A percentile compares a stretch with the other conserved stretches of the same genome.
These are phyloP conservation scores for Polyommatus icarus DNA, from an alignment of 2,888 invertebrate genomes.

Conservation along the genomic window DNA sequence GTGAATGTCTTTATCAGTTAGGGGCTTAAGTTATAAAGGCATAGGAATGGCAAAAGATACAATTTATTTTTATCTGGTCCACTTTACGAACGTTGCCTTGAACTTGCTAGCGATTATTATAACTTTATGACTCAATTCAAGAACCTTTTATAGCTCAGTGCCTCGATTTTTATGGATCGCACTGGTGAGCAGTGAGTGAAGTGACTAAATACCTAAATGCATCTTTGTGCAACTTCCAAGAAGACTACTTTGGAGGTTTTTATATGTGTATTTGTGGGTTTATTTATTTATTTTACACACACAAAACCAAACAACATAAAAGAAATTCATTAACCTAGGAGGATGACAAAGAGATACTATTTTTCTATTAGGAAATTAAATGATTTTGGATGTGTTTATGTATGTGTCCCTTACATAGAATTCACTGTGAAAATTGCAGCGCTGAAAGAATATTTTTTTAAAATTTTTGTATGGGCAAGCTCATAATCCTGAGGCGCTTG, in stretches of 20 bases:
- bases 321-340: too few relatives aligned
- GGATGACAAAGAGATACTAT: too few relatives aligned
- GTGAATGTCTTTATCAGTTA: background rate
- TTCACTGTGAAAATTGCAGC: too few relatives aligned
- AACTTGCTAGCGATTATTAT: background rate
- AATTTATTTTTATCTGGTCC: background rate
- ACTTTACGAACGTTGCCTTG: background rate
- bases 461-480: too few relatives aligned
- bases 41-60: background rate
- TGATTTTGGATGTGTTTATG: too few relatives aligned
- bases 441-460: too few relatives aligned
- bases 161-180: background rate
- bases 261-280: background rate
- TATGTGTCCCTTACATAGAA: too few relatives aligned
- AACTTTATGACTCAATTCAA: background rate
- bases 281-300: background rate
- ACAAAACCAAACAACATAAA: too few relatives aligned
- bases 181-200: background rate
- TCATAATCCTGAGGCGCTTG: too few relatives aligned
- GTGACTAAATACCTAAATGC: background rate
- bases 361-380: too few relatives aligned
- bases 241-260: background rate
- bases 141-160: background rate
- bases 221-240: background rate
- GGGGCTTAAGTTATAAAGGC: background rate